Evolutionary conservation across 2,113 vertebrate species (phyloP).

Genomic region (Mungos mungo): DNA sequence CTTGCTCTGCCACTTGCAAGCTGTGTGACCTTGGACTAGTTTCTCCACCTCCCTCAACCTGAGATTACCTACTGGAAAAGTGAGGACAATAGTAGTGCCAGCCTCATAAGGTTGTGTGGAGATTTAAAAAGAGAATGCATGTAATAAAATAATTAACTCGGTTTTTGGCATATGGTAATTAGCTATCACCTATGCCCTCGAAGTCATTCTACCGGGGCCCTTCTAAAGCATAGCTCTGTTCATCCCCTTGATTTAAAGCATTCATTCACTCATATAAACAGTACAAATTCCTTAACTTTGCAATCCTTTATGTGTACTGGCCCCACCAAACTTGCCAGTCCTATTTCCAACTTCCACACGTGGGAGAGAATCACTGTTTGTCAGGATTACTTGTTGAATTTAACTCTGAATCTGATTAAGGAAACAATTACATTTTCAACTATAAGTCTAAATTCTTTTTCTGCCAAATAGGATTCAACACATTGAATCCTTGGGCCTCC

Average conservation of each 20-base stretch:
- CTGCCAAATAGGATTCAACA: not conserved
- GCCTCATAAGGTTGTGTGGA: not conserved
- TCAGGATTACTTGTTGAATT: not conserved
- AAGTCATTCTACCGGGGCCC: not conserved
- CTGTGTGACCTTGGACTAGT: not conserved
- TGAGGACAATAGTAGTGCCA: not conserved
- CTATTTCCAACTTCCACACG: not conserved
- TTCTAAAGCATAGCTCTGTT: not conserved
- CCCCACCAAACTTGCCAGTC: not conserved
- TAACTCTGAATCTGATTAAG: not conserved
- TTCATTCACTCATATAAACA: not conserved
- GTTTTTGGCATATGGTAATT: not conserved
- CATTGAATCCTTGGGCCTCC: not conserved
- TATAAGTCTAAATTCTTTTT: constrained; percentile 9
- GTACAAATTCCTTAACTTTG: not conserved
- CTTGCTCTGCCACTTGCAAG: not conserved
- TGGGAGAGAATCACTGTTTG: not conserved
- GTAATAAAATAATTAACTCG: not conserved
- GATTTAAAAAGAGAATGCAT: not conserved
- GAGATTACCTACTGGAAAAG: not conserved
- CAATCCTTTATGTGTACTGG: not conserved
- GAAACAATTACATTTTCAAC: not conserved
- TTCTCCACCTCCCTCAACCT: not conserved
- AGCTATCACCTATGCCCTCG: not conserved
- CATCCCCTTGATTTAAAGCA: not conserved